Conservation (phyloP, 37 sponge, comb jelly and placozoan genomes). For the Dysidea cf. avara region DNA sequence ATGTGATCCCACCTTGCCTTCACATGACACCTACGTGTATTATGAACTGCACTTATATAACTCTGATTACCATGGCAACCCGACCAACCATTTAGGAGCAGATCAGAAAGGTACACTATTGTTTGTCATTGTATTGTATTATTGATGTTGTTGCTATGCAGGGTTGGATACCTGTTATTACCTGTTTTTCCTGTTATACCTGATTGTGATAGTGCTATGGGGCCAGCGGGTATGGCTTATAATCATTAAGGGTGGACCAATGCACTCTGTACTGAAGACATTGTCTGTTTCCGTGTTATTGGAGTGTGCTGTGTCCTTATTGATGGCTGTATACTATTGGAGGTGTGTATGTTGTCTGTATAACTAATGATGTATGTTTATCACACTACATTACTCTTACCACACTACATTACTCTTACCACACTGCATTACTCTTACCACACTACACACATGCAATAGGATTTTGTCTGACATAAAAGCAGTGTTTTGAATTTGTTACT, state of each 20-base stretch:
- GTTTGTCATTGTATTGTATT: neutral
- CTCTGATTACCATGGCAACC: slow-evolving; percentile 48
- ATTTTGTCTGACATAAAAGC: too few relatives aligned
- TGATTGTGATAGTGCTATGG: slow-evolving; percentile 40
- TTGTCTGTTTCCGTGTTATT: slow-evolving; percentile 58
- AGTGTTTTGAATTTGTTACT: too few relatives aligned
- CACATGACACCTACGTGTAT: slow-evolving; percentile 10
- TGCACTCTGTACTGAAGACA: slow-evolving; percentile 69
- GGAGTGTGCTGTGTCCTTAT: slow-evolving; percentile 39
- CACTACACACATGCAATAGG: too few relatives aligned
- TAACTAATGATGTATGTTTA: too few relatives aligned
- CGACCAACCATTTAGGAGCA: slow-evolving; percentile 69
- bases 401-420: too few relatives aligned
- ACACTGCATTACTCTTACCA: too few relatives aligned
- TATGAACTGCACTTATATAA: slow-evolving; percentile 63
- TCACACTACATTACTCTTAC: too few relatives aligned
- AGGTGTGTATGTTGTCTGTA: slow-evolving; percentile 48
- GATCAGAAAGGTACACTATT: slow-evolving; percentile 51
- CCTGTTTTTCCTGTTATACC: slow-evolving; percentile 45
- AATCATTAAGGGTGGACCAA: slow-evolving; percentile 75
- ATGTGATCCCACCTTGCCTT: slow-evolving; percentile 25
- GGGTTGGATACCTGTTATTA: slow-evolving; percentile 58
- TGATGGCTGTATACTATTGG: slow-evolving; percentile 64
- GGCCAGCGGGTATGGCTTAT: slow-evolving; percentile 48
- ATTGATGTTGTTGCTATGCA: slow-evolving; percentile 9